Evolutionary conservation across 2,888 invertebrate genomes (phyloP), one percentile per base, ranked within the genome.

Genomic region (Chromoteleia sp.): DNA sequence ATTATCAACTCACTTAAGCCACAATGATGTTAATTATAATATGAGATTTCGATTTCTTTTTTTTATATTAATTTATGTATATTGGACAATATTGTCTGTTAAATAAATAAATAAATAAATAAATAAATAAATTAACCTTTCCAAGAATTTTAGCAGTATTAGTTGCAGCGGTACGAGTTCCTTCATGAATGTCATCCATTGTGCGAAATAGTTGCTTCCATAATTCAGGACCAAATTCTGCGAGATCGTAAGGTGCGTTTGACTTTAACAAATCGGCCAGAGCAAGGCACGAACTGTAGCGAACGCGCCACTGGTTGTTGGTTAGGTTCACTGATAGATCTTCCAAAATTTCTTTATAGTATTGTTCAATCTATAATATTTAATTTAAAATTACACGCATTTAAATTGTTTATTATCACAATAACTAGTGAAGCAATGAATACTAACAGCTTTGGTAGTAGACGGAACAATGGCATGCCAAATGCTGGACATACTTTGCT

Each of bases 121-220:
- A n/a, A n/a, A n/a, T n/a, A n/a, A n/a, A n/a, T n/a, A n/a, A n/a
- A 33, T 29, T 19, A 19, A 96, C 96, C 93, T 96, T 96, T 84
- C 96, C 95, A 12, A 97, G 92, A 15, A 95, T 93, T 84, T 93
- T 94, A 0, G 95, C 94, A 0, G 97, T 95, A 68, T 94, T 94
- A 4, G 94, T 94, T 2, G 97, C 97, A 0, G 96, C 95, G 77
- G 94, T 92, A 56, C 98, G 92, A 0, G 97, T 97, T 19, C 95
- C 96, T 89, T 97, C 98, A 90, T 98, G 98, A 85, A 98, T 96
- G 91, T 98, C 98, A 90, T 98, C 98, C 95, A 98, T 96, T 0
- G 98, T 98, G 15, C 98, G 93, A 90, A 98, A 97, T 81, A 98
- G 92, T 88, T 96, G 95, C 30, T 93, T 93, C 97, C 98, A 98